These are phyloP conservation scores for Amblyjoppa fuscipennis DNA, from an alignment of 2,888 invertebrate genomes.

Conservation along the genomic window DNA sequence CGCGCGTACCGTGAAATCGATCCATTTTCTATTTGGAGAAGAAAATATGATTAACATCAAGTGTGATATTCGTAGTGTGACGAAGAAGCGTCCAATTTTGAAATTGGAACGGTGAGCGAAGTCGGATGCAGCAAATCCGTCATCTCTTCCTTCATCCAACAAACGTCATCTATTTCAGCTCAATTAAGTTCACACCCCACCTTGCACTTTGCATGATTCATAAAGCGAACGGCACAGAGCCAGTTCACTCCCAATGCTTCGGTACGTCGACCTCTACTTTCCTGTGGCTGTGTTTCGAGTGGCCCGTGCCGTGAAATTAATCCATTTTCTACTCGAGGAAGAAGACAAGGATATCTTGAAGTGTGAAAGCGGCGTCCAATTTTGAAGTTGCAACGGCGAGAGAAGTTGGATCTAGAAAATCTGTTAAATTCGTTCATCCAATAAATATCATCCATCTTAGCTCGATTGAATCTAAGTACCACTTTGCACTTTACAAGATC, in stretches of 20 bases:
- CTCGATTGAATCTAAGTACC: too few species aligned
- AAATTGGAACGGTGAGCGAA: too few species aligned
- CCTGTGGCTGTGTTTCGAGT: constrained; percentile 17
- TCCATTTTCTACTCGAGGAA: background rate
- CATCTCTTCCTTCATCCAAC: background rate
- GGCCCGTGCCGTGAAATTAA: background rate
- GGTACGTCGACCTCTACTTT: constrained; percentile 1
- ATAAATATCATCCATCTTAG: too few species aligned
- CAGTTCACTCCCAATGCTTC: background rate
- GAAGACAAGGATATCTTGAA: too few species aligned
- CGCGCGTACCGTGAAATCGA: background rate
- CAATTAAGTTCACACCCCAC: background rate
- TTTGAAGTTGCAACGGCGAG: too few species aligned
- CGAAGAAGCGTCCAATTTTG: too few species aligned
- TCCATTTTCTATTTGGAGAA: background rate
- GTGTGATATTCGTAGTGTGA: too few species aligned
- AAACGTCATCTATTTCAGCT: background rate
- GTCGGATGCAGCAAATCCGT: background rate
- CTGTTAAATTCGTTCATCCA: too few species aligned
- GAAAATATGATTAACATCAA: too few species aligned
- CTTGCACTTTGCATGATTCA: background rate
- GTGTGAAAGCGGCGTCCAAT: too few species aligned
- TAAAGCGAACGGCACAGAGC: background rate
- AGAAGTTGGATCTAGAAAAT: too few species aligned
- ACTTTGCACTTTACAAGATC: too few species aligned